A percentile compares a stretch with the other conserved stretches of the same genome.
phyloP scores from a whole-genome alignment of 2,113 vertebrate genomes.

The Drymodes brunneopygia region DNA sequence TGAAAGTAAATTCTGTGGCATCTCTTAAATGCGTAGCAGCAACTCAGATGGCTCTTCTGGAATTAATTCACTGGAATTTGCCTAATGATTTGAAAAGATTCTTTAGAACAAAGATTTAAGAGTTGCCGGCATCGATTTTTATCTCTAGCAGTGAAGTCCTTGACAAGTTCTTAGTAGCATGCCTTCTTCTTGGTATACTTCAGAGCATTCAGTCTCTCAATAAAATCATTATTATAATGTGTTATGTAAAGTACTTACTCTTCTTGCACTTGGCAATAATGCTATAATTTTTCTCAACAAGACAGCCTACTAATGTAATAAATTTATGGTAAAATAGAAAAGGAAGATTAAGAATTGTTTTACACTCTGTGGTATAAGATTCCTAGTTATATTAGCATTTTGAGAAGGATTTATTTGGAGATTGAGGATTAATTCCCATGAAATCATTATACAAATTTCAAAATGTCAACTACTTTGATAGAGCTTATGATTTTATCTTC shows the following conservation, averaged over 20 bases:
- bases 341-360: constrained; percentile 45
- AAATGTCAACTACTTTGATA: constrained; percentile 72
- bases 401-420: constrained; percentile 65
- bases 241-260: constrained; percentile 8
- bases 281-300: constrained; percentile 15
- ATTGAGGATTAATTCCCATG: constrained; percentile 69
- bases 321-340: constrained; percentile 15
- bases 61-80: not conserved
- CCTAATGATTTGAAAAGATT: not conserved
- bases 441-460: constrained; percentile 77
- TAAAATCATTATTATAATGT: not conserved
- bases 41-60: not conserved
- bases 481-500: constrained; percentile 77
- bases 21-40: not conserved
- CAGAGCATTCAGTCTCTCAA: not conserved
- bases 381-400: constrained; percentile 68
- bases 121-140: not conserved
- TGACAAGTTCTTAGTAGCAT: not conserved
- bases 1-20: not conserved
- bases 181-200: not conserved
- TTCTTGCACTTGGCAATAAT: constrained; percentile 8
- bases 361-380: constrained; percentile 13
- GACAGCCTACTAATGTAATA: constrained; percentile 41
- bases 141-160: not conserved
- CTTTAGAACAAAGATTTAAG: not conserved